A percentile compares a stretch with the other conserved stretches of the same genome.
phyloP scores from a whole-genome alignment of 2,113 vertebrate species.

The Cisticola juncidis region DNA sequence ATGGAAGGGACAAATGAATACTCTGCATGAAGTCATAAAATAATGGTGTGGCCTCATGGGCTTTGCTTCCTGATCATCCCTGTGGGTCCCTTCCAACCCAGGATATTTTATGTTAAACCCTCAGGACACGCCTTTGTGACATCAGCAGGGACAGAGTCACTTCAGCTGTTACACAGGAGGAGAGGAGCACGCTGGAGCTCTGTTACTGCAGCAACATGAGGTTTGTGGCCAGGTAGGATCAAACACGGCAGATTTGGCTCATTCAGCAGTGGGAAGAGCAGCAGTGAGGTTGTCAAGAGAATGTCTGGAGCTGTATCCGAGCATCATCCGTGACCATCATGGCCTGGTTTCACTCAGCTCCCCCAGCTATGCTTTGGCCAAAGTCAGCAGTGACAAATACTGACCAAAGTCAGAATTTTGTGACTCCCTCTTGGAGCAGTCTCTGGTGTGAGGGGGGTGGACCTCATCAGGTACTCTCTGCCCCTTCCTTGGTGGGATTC shows the following conservation, averaged over 20 bases:
- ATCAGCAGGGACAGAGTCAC: neutral
- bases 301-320: neutral
- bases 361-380: neutral
- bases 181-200: neutral
- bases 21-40: neutral
- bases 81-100: neutral
- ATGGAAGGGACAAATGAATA: neutral
- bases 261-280: neutral
- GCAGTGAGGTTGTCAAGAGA: neutral
- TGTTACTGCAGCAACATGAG: neutral
- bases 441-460: accelerated
- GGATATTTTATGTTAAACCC: neutral
- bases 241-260: neutral
- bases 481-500: neutral
- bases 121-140: neutral
- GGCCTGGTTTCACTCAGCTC: neutral
- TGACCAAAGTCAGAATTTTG: neutral
- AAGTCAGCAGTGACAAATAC: neutral
- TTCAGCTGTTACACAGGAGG: neutral
- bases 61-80: neutral
- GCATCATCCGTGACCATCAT: neutral
- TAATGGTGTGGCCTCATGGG: neutral
- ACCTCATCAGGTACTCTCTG: accelerated
- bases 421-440: neutral
- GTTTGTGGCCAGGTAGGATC: neutral